phyloP scores from a whole-genome alignment of 2,888 invertebrate genomes.

The Byasa hedistus region DNA sequence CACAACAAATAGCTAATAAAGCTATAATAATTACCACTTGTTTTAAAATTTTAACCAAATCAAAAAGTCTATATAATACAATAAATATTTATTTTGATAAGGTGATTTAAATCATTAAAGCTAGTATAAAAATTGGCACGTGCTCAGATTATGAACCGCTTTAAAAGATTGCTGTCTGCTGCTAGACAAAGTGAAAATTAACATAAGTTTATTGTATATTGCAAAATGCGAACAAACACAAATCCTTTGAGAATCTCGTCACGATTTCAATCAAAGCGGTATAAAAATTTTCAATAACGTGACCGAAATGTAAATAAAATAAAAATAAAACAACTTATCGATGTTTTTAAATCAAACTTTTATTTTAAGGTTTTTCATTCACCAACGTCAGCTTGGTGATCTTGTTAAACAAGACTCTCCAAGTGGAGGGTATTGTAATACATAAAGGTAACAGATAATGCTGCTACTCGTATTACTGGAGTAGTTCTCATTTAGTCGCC shows the following conservation, averaged over 20 bases:
- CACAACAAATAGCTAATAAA: too few relatives aligned
- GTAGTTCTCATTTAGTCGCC: too few relatives aligned
- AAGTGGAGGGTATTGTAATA: too few relatives aligned
- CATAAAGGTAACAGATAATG: too few relatives aligned
- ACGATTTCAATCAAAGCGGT: constrained; percentile 24
- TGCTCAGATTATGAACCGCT: not conserved
- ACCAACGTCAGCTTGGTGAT: too few relatives aligned
- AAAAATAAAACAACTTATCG: not conserved
- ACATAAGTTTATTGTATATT: not conserved
- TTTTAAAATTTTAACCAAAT: not conserved
- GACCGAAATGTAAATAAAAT: constrained; percentile 7
- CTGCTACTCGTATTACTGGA: too few relatives aligned
- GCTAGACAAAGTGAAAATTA: not conserved
- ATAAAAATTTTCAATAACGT: constrained; percentile 25
- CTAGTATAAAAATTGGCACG: not conserved
- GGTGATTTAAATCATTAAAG: not conserved
- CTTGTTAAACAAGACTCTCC: too few relatives aligned
- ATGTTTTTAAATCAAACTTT: constrained; percentile 2
- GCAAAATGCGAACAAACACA: constrained; percentile 1
- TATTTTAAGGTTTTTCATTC: not conserved
- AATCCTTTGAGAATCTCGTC: constrained; percentile 13
- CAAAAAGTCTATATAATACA: not conserved
- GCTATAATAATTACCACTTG: too few relatives aligned
- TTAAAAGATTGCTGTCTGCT: not conserved
- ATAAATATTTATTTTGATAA: not conserved